phyloP scores from a whole-genome alignment of 2,797 vertebrate species.

The Linurgus olivaceus region DNA sequence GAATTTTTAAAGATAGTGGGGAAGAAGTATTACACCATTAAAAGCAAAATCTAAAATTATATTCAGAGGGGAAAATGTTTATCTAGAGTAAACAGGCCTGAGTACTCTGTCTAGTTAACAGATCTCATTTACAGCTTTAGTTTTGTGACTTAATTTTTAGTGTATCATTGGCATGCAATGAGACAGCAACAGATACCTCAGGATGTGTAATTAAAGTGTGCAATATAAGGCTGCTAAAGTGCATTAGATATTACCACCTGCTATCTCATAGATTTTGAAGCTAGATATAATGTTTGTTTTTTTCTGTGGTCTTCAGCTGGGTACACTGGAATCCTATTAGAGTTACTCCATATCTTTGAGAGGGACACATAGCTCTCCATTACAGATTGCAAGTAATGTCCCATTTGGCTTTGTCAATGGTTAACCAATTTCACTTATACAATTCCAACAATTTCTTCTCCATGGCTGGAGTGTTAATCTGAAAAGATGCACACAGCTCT shows the following conservation, averaged over 20 bases:
- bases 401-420: neutral
- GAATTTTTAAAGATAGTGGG: neutral
- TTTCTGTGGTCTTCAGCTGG: neutral
- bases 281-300: neutral
- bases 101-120: neutral
- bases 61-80: neutral
- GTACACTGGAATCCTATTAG: neutral
- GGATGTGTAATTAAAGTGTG: neutral
- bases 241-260: neutral
- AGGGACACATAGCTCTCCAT: neutral
- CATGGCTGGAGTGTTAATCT: neutral
- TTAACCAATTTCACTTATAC: neutral
- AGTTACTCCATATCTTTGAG: neutral
- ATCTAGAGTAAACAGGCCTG: neutral
- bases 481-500: neutral
- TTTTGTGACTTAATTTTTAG: neutral
- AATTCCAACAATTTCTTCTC: neutral
- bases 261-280: neutral
- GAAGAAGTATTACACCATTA: neutral
- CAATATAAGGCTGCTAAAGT: neutral
- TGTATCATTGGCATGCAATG: neutral
- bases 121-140: neutral
- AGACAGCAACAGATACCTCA: neutral
- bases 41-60: neutral
- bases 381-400: neutral